These are phyloP conservation scores for Drosophila bunnanda DNA, from an alignment of 2,888 invertebrate species.

Conservation along the genomic window DNA sequence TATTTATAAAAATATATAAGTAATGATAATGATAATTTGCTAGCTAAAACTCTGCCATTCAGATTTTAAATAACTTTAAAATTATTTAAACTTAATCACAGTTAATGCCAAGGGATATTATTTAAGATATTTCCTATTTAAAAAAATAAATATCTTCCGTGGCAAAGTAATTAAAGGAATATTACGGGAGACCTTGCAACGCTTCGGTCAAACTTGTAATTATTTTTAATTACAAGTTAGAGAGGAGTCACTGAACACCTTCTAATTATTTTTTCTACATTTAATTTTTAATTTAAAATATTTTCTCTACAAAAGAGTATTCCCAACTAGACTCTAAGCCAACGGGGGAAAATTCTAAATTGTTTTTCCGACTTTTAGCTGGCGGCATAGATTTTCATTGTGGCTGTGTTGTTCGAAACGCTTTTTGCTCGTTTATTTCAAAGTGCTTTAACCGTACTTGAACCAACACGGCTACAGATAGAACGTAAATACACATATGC, in stretches of 20 bases:
- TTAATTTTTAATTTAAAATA: no score
- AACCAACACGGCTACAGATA: conserved; percentile 10
- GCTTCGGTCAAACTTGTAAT: neutral
- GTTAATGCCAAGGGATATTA: no score
- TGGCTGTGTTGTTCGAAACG: conserved; percentile 10
- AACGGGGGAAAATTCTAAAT: no score
- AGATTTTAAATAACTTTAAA: no score
- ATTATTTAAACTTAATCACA: no score
- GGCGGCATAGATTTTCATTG: conserved; percentile 30
- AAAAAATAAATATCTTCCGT: neutral
- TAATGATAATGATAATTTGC: no score
- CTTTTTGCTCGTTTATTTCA: conserved; percentile 44
- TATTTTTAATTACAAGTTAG: no score
- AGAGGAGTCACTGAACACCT: no score
- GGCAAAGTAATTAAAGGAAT: neutral
- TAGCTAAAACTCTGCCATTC: no score
- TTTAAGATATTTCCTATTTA: neutral
- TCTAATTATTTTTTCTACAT: neutral
- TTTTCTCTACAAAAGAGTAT: conserved; percentile 6
- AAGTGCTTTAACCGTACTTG: conserved; percentile 45
- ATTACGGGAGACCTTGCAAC: neutral
- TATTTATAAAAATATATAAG: no score
- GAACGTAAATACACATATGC: conserved; percentile 13
- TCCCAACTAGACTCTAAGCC: neutral
- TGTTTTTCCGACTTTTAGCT: conserved; percentile 19